Evolutionary conservation across 1,140 invertebrate species (phyloP).

Genomic region (Andricus grossulariae): DNA sequence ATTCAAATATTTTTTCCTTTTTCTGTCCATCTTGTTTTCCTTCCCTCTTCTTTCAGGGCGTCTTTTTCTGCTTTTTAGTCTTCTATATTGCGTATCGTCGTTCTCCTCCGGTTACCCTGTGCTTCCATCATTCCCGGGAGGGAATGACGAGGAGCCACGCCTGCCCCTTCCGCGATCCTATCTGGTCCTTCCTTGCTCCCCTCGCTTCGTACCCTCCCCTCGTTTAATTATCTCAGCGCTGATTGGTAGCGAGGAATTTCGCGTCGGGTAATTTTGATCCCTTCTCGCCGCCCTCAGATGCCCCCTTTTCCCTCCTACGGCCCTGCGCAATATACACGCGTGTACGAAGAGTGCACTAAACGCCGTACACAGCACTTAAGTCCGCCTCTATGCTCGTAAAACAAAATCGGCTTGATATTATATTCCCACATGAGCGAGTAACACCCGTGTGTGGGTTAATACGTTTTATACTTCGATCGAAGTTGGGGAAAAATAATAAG

Average conservation of each 20-base stretch:
- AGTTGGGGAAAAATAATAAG: not conserved
- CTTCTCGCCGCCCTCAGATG: constrained; percentile 41
- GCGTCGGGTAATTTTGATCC: constrained; percentile 71
- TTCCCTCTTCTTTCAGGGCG: not conserved
- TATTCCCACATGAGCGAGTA: constrained; percentile 25
- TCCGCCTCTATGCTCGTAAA: not conserved
- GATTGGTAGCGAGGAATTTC: constrained; percentile 74
- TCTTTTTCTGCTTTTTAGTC: constrained; percentile 44
- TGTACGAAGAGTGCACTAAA: constrained; percentile 29
- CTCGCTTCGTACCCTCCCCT: constrained; percentile 63
- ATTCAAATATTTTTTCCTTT: constrained; percentile 17
- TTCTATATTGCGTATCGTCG: constrained; percentile 52
- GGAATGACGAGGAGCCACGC: constrained; percentile 58
- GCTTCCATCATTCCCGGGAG: constrained; percentile 69
- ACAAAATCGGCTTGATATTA: constrained; percentile 35
- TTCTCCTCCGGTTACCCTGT: constrained; percentile 63
- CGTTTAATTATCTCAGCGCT: constrained; percentile 73
- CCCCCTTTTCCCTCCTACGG: constrained; percentile 33
- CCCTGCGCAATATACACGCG: constrained; percentile 26
- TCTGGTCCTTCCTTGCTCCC: constrained; percentile 57
- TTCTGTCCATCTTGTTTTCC: constrained; percentile 6
- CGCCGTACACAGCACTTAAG: constrained; percentile 39
- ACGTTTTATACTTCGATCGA: constrained; percentile 4
- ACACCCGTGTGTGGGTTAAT: not conserved
- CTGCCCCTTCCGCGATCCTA: constrained; percentile 70